These are phyloP conservation scores for Drosophila phalerata DNA, from an alignment of 2,888 invertebrate species.

Conservation along the genomic window DNA sequence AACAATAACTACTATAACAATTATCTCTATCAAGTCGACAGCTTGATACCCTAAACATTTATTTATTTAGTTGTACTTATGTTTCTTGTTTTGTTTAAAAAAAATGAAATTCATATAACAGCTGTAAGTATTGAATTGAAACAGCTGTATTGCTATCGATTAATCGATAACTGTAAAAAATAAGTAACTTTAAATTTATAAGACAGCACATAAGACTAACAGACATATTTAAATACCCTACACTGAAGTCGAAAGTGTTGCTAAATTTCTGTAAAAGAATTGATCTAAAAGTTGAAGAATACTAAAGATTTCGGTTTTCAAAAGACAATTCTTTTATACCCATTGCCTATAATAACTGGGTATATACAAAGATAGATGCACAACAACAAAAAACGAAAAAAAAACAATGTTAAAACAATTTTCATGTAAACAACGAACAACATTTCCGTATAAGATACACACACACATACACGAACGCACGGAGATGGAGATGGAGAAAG, in stretches of 20 bases:
- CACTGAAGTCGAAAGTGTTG: neutral
- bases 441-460: slow-evolving; percentile 56
- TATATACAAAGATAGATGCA: slow-evolving; percentile 27
- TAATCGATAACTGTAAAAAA: slow-evolving; percentile 2
- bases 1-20: neutral
- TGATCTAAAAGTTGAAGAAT: neutral
- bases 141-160: slow-evolving; percentile 10
- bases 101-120: neutral
- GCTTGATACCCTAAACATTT: slow-evolving; percentile 2
- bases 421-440: slow-evolving; percentile 61
- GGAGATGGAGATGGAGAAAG: neutral
- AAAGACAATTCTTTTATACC: neutral
- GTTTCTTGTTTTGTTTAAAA: neutral
- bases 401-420: slow-evolving; percentile 61
- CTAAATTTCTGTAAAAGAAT: neutral
- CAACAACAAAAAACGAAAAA: slow-evolving; percentile 15
- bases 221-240: neutral
- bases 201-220: neutral
- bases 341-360: neutral
- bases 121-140: neutral
- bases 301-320: neutral
- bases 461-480: slow-evolving; percentile 9
- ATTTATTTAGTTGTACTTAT: neutral
- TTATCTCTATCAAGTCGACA: neutral
- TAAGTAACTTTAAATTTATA: neutral